phyloP scores from a whole-genome alignment of 2,113 vertebrate species.

The Neotragus moschatus region DNA sequence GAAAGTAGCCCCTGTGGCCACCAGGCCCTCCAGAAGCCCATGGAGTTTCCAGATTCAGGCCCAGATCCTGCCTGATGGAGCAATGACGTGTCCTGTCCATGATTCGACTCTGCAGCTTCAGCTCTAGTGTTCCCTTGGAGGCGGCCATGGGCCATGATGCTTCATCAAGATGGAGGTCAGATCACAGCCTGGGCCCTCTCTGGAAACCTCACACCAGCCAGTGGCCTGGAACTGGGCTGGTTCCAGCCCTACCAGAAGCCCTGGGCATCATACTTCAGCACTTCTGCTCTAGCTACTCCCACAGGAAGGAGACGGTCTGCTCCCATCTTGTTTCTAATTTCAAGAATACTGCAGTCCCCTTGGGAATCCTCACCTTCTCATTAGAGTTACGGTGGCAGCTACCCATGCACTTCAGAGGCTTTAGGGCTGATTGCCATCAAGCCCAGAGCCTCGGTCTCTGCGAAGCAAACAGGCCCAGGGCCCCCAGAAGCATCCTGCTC shows the following conservation, averaged over 20 bases:
- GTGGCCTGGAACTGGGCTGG: constrained; percentile 29
- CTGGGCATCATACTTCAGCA: background rate
- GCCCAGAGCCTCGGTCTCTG: background rate
- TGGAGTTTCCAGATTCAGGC: background rate
- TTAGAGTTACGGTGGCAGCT: background rate
- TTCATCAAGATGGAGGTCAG: constrained; percentile 63
- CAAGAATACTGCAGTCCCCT: background rate
- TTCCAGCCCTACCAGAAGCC: background rate
- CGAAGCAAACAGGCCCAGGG: background rate
- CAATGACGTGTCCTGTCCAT: background rate
- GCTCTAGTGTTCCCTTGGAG: constrained; percentile 53
- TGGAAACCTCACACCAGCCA: constrained; percentile 55
- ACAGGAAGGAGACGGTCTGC: background rate
- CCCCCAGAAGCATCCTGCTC: background rate
- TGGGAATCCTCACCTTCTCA: background rate
- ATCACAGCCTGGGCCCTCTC: constrained; percentile 53
- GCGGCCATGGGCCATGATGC: constrained; percentile 55
- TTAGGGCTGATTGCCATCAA: background rate
- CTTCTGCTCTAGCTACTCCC: background rate
- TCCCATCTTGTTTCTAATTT: constrained; percentile 26
- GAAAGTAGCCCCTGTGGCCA: background rate
- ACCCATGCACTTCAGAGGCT: background rate
- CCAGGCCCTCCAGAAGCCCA: background rate
- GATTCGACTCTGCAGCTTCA: constrained; percentile 39
- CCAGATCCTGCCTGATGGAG: background rate